These are phyloP conservation scores for Hephaestus fuliginosus DNA, from an alignment of 2,797 vertebrate genomes.

Conservation along the genomic window DNA sequence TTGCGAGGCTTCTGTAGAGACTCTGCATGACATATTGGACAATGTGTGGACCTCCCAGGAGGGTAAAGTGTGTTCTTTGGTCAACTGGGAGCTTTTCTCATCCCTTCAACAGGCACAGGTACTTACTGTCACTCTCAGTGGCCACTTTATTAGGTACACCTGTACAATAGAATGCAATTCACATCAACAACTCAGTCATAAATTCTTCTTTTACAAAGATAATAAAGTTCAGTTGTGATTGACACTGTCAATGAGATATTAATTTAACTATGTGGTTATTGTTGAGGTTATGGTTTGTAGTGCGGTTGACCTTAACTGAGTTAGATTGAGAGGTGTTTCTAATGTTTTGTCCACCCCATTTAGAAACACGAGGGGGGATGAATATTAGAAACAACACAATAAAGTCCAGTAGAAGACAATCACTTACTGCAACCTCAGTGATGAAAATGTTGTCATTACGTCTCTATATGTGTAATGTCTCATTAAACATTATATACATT, in stretches of 20 bases:
- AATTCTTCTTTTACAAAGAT: background rate
- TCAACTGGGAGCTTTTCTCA: slow-evolving; percentile 93
- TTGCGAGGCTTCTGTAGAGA: slow-evolving; percentile 80
- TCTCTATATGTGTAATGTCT: background rate
- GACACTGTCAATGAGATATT: background rate
- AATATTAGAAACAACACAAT: slow-evolving; percentile 8
- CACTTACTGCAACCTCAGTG: background rate
- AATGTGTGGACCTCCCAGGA: slow-evolving; percentile 87
- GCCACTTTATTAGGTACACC: background rate
- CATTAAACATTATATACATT: background rate
- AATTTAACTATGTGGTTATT: background rate
- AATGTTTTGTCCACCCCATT: background rate
- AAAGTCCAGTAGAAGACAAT: background rate
- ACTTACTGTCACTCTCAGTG: slow-evolving; percentile 9
- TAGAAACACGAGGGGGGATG: background rate
- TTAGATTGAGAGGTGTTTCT: background rate
- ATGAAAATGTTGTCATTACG: background rate
- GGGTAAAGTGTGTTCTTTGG: slow-evolving; percentile 84
- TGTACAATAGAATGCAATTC: background rate
- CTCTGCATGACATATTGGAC: slow-evolving; percentile 84
- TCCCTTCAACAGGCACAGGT: slow-evolving; percentile 88
- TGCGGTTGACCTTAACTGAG: background rate
- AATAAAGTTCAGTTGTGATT: background rate
- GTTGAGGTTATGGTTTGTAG: background rate
- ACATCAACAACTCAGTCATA: background rate